Evolutionary conservation across 1,140 invertebrate genomes (phyloP).

Genomic region (Drosophila ficusphila): DNA sequence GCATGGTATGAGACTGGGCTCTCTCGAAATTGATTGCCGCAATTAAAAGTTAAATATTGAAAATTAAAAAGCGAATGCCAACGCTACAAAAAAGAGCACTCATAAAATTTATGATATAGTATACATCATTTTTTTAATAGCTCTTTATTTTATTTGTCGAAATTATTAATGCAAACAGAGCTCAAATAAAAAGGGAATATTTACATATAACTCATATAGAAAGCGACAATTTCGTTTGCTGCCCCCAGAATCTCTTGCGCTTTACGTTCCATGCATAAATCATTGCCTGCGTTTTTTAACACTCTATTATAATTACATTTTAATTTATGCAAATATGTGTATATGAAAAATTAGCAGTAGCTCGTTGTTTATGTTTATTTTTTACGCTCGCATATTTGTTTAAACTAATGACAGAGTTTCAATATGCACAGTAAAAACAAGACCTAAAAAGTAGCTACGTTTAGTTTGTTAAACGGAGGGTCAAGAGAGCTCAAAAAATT

Average conservation of each 20-base stretch:
- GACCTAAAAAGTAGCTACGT: constrained; percentile 24
- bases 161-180: constrained; percentile 77
- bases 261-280: constrained; percentile 75
- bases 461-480: constrained; percentile 25
- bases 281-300: constrained; percentile 58
- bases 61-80: constrained; percentile 74
- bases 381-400: constrained; percentile 43
- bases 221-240: constrained; percentile 58
- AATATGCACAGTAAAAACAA: constrained; percentile 25
- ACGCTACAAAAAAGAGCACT: constrained; percentile 16
- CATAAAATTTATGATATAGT: constrained; percentile 35
- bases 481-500: constrained; percentile 15
- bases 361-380: constrained; percentile 14
- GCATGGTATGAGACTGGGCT: constrained; percentile 8
- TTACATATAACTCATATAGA: constrained; percentile 38
- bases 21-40: constrained; percentile 75
- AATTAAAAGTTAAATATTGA: constrained; percentile 81
- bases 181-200: constrained; percentile 38
- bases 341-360: constrained; percentile 65
- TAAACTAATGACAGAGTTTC: constrained; percentile 68
- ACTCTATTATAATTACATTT: constrained; percentile 80
- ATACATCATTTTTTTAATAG: constrained; percentile 53
- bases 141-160: constrained; percentile 79
- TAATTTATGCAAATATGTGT: constrained; percentile 79
- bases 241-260: constrained; percentile 52